Percentiles rank a stretch among this genome's conserved stretches.
Conservation (phyloP, 2,888 invertebrate genomes). For the Uropetala carovei region DNA sequence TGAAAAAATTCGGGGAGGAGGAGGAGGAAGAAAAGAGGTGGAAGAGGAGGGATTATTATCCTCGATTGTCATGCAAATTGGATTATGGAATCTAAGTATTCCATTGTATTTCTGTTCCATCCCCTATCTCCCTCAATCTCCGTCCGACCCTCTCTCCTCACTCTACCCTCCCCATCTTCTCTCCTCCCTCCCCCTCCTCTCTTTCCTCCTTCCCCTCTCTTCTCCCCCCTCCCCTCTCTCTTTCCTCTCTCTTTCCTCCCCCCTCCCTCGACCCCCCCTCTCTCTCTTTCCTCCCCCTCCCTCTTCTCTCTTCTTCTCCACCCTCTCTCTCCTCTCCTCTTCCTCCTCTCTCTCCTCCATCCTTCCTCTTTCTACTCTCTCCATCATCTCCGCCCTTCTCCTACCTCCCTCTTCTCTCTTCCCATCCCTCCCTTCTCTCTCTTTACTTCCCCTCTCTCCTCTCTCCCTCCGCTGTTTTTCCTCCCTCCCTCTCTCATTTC, state of each 20-base stretch:
- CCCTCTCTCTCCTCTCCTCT: not conserved
- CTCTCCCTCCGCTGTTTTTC: not conserved
- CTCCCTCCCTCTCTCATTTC: not conserved
- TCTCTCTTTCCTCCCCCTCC: not conserved
- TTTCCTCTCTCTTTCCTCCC: not conserved
- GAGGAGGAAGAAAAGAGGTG: not conserved
- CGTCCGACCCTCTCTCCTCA: not conserved
- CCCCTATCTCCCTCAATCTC: not conserved
- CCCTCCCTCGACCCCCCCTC: not conserved
- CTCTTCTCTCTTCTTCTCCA: not conserved
- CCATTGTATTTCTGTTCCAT: not conserved
- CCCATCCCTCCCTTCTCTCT: not conserved
- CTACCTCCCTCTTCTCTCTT: not conserved
- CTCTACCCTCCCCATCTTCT: not conserved
- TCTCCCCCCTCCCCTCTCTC: no score
- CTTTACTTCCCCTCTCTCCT: not conserved
- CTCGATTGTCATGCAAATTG: constrained; percentile 17
- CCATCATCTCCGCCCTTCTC: not conserved
- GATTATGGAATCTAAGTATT: constrained; percentile 25
- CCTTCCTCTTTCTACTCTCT: not conserved
- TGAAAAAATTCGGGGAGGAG: no score
- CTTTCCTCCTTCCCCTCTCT: not conserved
- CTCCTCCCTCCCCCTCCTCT: not conserved
- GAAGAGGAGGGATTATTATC: not conserved
- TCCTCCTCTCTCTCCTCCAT: not conserved